Evolutionary conservation across 2,888 invertebrate species (phyloP), one percentile per base, ranked within the genome.

Genomic region (Agonopterix arenella): DNA sequence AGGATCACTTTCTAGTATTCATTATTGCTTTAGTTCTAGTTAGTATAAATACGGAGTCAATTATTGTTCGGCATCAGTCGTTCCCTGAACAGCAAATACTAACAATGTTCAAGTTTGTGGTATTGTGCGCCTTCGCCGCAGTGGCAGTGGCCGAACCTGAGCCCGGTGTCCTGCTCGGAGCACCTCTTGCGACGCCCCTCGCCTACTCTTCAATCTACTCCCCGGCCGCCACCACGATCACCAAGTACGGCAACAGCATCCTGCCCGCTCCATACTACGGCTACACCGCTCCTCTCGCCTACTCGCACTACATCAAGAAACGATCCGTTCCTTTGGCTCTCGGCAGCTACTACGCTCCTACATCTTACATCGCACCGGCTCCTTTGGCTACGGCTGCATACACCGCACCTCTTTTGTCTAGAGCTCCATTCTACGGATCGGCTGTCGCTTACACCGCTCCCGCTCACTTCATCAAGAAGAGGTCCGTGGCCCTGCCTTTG

Each of bases 111-210:
- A 88, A 86, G 69, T 64, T 86, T 82, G 90, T 91, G 81, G 90
- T 91, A 72, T 90, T 92, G 89, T 91, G 84, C 72, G 90, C 90
- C 79, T 78, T 92, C 66, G 68, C 92, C 66, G 91, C 91, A 62
- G 80, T 88, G 62, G 92, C 80, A 60, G 71, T 80, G 50, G 92
- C 92, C 58, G 73, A 80, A 57, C 84, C 84, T 5, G 36, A 44
- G 44, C 18, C 44, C 10, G 10, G 10, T 9, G 43, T 8, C 43
- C 11, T 43, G 3, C 11, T 43, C 43, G 28, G 28, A 7, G 18
- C 44, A 13, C 45, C 50, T 67, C 73, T 8, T 52, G 73, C 45
- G 45, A 78, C 44, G 11, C 43, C 43, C 8, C 4, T 11, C 11
- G 43, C 11, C 5, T 43, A 11, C 11, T 43, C 11, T 0, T 43